Evolutionary conservation across 2,797 vertebrate species (phyloP).

Genomic region (Bradypodion ventrale): DNA sequence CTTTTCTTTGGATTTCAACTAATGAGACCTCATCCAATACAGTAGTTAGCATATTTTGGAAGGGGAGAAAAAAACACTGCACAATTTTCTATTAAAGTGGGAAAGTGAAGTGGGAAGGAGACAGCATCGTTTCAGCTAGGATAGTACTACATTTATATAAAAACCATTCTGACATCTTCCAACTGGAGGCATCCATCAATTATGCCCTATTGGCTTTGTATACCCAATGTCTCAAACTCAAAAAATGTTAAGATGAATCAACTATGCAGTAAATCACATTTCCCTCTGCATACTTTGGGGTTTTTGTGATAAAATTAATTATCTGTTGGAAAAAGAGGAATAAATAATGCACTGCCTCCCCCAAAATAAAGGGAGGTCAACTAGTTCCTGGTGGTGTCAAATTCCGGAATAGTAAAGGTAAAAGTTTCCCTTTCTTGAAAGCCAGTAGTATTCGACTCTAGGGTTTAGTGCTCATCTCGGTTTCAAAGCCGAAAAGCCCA

Average conservation of each 20-base stretch:
- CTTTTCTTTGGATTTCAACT: conserved; percentile 35
- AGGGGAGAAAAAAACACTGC: background rate
- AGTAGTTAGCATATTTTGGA: conserved; percentile 15
- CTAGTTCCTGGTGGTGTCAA: background rate
- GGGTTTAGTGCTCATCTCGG: too few relatives aligned
- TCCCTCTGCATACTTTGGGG: conserved; percentile 18
- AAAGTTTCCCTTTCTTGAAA: too few relatives aligned
- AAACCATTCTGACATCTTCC: background rate
- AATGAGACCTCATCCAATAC: conserved; percentile 32
- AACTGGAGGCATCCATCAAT: conserved; percentile 28
- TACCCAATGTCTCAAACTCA: conserved; percentile 12
- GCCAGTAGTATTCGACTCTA: too few relatives aligned
- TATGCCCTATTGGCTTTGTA: conserved; percentile 9
- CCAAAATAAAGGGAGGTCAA: conserved; percentile 4
- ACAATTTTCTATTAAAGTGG: conserved; percentile 11
- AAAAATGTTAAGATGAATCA: conserved; percentile 31
- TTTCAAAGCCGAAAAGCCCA: too few relatives aligned
- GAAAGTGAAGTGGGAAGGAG: background rate
- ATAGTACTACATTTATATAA: conserved; percentile 10
- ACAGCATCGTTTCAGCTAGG: background rate
- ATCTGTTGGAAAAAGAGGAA: conserved; percentile 17
- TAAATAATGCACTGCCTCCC: conserved; percentile 15
- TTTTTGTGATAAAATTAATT: conserved; percentile 37
- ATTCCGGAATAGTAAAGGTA: conserved; percentile 1
- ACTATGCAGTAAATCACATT: conserved; percentile 22